These are phyloP conservation scores for Drymodes brunneopygia DNA, from an alignment of 2,113 vertebrate species.

Conservation along the genomic window DNA sequence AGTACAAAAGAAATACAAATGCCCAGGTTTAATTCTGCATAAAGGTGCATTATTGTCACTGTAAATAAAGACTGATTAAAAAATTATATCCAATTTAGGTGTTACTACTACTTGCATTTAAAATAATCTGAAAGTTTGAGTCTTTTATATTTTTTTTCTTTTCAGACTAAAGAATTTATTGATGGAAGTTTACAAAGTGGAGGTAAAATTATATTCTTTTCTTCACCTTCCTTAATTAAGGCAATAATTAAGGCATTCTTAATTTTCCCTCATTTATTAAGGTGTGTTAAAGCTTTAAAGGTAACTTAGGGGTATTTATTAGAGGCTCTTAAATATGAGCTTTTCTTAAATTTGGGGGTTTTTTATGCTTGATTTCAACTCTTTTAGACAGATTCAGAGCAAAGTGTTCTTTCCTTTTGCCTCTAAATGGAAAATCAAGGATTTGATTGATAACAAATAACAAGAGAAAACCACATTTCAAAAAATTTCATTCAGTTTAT, in stretches of 20 bases:
- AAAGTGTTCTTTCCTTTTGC: not conserved
- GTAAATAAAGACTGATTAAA: not conserved
- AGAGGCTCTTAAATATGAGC: not conserved
- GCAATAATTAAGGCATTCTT: too few relatives aligned
- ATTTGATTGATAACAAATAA: too few relatives aligned
- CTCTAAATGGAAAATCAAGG: not conserved
- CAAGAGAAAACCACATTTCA: not conserved
- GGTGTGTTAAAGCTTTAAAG: not conserved
- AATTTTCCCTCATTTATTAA: not conserved
- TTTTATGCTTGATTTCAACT: not conserved
- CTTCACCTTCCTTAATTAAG: too few relatives aligned
- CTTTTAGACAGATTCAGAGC: not conserved
- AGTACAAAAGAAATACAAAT: not conserved
- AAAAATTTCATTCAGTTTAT: not conserved
- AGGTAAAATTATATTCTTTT: slow-evolving; percentile 74
- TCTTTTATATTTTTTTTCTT: not conserved
- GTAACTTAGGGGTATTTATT: accelerated
- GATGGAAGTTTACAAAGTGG: slow-evolving; percentile 95
- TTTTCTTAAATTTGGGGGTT: not conserved
- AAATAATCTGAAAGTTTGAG: not conserved
- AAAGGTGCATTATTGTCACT: not conserved
- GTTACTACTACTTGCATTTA: not conserved
- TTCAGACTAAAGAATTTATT: slow-evolving; percentile 98
- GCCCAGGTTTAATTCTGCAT: not conserved
- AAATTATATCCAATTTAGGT: not conserved